Conservation (phyloP, 2,113 vertebrate genomes). For the Patagioenas fasciata region DNA sequence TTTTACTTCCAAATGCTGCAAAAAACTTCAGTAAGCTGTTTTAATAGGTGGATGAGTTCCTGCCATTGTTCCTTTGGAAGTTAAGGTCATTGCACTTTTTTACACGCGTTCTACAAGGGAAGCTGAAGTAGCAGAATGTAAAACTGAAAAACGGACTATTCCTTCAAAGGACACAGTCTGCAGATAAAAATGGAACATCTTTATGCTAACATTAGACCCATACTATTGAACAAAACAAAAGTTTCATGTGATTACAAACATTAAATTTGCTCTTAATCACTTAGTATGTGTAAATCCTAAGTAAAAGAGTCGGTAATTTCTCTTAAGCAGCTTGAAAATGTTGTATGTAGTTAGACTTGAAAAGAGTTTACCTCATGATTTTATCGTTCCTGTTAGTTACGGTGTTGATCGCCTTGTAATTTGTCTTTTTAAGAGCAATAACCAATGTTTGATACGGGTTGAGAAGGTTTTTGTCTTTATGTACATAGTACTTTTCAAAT, state of each 20-base stretch:
- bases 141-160: conserved; percentile 82
- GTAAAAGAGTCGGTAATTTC: conserved; percentile 71
- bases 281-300: conserved; percentile 71
- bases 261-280: conserved; percentile 80
- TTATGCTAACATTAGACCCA: conserved; percentile 53
- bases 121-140: conserved; percentile 88
- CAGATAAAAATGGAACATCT: conserved; percentile 69
- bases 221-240: conserved; percentile 76
- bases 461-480: neutral
- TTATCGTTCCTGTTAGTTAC: neutral
- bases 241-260: conserved; percentile 77
- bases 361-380: conserved; percentile 7
- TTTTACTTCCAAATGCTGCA: conserved; percentile 77
- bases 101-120: conserved; percentile 77
- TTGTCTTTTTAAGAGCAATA: conserved; percentile 15
- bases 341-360: conserved; percentile 48
- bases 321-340: conserved; percentile 75
- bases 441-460: neutral
- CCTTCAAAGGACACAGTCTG: conserved; percentile 72
- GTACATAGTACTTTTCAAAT: neutral
- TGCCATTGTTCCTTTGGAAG: conserved; percentile 71
- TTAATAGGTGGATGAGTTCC: conserved; percentile 82
- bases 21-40: conserved; percentile 84
- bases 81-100: conserved; percentile 78
- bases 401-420: conserved; percentile 7